Evolutionary conservation across 2,888 invertebrate species (phyloP).

Genomic region (Gastracanthus pulcherrimus): DNA sequence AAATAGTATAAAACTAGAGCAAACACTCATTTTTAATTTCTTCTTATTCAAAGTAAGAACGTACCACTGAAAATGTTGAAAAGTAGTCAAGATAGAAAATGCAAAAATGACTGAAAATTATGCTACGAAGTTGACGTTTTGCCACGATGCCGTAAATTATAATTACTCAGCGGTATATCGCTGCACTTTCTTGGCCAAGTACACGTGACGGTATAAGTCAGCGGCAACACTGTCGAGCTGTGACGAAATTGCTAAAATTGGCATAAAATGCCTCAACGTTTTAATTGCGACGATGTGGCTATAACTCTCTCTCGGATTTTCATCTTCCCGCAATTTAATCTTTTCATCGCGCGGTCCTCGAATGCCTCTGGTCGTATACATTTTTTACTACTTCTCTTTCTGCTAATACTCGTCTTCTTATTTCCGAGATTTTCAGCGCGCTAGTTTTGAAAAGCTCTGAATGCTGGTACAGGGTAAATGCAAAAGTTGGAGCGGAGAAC

Average conservation of each 20-base stretch:
- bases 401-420: background rate
- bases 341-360: background rate
- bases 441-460: background rate
- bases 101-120: background rate
- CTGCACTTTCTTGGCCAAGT: background rate
- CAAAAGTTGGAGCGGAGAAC: background rate
- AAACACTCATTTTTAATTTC: no score
- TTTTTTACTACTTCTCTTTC: background rate
- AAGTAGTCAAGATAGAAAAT: background rate
- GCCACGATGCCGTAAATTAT: slow-evolving; percentile 33
- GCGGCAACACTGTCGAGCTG: no score
- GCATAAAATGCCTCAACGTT: background rate
- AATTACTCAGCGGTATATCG: slow-evolving; percentile 1
- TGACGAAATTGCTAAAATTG: slow-evolving; percentile 24
- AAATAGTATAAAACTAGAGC: no score
- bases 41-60: background rate
- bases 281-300: slow-evolving; percentile 15
- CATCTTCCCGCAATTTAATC: slow-evolving; percentile 12
- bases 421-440: background rate
- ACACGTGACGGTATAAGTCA: no score
- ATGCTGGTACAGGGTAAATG: background rate
- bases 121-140: background rate
- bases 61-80: background rate
- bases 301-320: background rate
- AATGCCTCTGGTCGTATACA: background rate